Percentiles rank a stretch among this genome's conserved stretches.
phyloP scores from a whole-genome alignment of 1,140 invertebrate species.

The Psilanteris sp. region DNA sequence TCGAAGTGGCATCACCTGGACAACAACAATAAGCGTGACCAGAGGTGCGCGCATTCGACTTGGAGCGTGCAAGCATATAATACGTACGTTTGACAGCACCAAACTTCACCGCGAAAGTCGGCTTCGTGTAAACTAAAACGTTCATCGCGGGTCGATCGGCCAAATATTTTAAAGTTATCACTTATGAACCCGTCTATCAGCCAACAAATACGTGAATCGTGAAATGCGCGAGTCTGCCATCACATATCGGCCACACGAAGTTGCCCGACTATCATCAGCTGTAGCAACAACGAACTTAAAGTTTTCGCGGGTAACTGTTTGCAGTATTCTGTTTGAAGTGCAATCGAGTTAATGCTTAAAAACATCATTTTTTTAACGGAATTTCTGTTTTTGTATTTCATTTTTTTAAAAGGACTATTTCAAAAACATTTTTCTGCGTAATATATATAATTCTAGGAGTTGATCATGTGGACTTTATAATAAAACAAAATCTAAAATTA shows the following conservation, averaged over 20 bases:
- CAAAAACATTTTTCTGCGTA: too few species aligned
- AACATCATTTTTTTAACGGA: too few species aligned
- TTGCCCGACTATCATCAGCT: slow-evolving; percentile 23
- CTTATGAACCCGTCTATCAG: slow-evolving; percentile 1
- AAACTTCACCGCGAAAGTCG: slow-evolving; percentile 61
- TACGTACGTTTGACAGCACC: slow-evolving; percentile 70
- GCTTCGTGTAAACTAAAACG: slow-evolving; percentile 68
- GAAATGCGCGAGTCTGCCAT: slow-evolving; percentile 41
- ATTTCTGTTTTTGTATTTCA: too few species aligned
- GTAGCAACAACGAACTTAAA: slow-evolving; percentile 3
- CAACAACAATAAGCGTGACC: slow-evolving; percentile 46
- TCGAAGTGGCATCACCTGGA: slow-evolving; percentile 17
- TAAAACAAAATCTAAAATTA: too few species aligned
- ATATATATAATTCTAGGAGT: too few species aligned
- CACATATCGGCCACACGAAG: slow-evolving; percentile 25
- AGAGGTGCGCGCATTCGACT: neutral
- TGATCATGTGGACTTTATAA: too few species aligned
- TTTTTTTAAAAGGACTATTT: too few species aligned
- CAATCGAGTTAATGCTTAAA: too few species aligned
- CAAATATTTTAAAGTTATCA: neutral
- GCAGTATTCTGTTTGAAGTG: too few species aligned
- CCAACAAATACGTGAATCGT: slow-evolving; percentile 22
- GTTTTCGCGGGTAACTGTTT: too few species aligned
- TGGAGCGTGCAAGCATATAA: neutral
- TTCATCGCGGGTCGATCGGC: slow-evolving; percentile 65